Base-by-base conservation (phyloP, 2,888 invertebrate genomes). In the Chironomus riparius region DNA sequence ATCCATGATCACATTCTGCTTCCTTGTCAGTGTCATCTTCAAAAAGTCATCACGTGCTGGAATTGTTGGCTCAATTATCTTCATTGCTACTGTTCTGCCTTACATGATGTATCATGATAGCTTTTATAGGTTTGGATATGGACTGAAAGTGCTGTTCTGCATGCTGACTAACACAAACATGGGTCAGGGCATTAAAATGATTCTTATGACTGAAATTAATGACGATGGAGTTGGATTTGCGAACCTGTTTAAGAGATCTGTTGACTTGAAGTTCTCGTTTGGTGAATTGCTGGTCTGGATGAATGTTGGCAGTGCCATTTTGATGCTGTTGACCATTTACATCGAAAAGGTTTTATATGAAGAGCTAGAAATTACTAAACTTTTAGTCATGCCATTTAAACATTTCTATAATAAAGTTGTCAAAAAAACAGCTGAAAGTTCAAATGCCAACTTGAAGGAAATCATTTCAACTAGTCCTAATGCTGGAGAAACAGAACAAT, bases 311-410 rank as follows among this genome's bases (percentile, higher is more conserved):
- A 79, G 80, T 21, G 74, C 91, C 0, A 70, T 95, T 0, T 94
- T 94, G 80, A 86, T 93, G 81, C 77, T 91, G 3, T 82, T 95
- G 50, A 91, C 96, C 0, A 85, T 95, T 78, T 97, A 97, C 81
- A 84, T 96, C 28, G 95, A 97, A 82, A 92, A 92, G 78, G 88
- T 97, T 12, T 86, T 90, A 78, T 97, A 97, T 0, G 96, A 96
- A 12, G 91, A 92, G 12, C 94, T 87, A 68, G 68, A 68, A n/a
- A 10, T 68, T n/a, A n/a, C n/a, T n/a, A n/a, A n/a, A n/a, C n/a
- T n/a, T n/a, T n/a, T n/a, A n/a, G n/a, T n/a, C n/a, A n/a, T n/a
- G n/a, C n/a, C n/a, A n/a, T n/a, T n/a, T n/a, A n/a, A n/a, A n/a
- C n/a, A n/a, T n/a, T n/a, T n/a, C n/a, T n/a, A n/a, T n/a, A n/a